These are phyloP conservation scores for Drosophila ambigua DNA, from an alignment of 1,140 invertebrate species.

Conservation along the genomic window DNA sequence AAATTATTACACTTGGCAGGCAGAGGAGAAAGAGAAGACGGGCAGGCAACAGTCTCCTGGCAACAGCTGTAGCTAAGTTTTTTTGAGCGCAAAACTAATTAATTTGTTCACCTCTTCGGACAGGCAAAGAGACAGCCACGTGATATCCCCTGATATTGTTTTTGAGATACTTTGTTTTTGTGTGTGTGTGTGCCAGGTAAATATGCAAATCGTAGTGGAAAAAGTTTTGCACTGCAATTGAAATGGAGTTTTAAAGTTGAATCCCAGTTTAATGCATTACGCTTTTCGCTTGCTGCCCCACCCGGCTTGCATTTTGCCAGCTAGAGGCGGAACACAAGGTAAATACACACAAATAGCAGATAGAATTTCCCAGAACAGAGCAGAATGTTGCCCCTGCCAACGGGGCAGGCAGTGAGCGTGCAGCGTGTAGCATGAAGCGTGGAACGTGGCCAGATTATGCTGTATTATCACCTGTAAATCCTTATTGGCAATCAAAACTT, in stretches of 20 bases:
- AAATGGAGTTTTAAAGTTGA: conserved; percentile 54
- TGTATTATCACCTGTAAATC: conserved; percentile 83
- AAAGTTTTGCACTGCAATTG: conserved; percentile 50
- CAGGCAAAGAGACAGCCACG: neutral
- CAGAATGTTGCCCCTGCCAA: conserved; percentile 43
- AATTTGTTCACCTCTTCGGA: conserved; percentile 46
- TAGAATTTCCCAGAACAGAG: conserved; percentile 47
- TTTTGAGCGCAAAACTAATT: conserved; percentile 64
- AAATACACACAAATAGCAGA: conserved; percentile 44
- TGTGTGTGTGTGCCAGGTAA: conserved; percentile 8
- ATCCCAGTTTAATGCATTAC: conserved; percentile 51
- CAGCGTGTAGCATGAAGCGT: conserved; percentile 2
- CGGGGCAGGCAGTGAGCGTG: neutral
- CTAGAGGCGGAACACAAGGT: conserved; percentile 48
- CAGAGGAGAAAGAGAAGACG: neutral
- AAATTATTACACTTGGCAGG: conserved; percentile 63
- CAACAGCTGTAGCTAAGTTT: conserved; percentile 60
- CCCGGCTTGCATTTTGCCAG: conserved; percentile 14
- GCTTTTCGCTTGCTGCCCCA: conserved; percentile 8
- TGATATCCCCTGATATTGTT: conserved; percentile 29
- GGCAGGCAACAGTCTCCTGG: neutral
- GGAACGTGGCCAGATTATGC: conserved; percentile 78
- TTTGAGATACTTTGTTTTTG: conserved; percentile 13
- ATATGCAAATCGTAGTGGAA: conserved; percentile 40
- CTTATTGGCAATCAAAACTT: conserved; percentile 83